Percentiles rank a stretch among this genome's conserved stretches.
phyloP scores from a whole-genome alignment of 2,797 vertebrate genomes.

The Lepilemur ruficaudatus region DNA sequence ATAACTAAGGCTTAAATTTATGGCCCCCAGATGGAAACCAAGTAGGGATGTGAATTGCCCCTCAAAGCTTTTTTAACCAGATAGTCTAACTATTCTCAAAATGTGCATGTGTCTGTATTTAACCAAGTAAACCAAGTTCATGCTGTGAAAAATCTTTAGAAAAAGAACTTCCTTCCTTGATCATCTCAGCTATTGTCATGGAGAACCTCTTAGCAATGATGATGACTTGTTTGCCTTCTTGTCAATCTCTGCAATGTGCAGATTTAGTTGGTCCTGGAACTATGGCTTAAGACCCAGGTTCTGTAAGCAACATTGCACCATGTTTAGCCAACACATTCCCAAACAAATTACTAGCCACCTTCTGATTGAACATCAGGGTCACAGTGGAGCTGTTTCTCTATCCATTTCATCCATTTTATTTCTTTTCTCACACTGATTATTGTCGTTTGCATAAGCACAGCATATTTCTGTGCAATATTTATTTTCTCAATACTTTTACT shows the following conservation, averaged over 20 bases:
- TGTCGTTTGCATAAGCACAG: not conserved
- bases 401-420: not conserved
- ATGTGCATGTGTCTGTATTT: not conserved
- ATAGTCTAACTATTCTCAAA: not conserved
- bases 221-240: not conserved
- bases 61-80: not conserved
- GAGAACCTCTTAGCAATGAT: not conserved
- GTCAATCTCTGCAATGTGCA: not conserved
- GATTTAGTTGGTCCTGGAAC: not conserved
- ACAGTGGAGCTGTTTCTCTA: not conserved
- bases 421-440: not conserved
- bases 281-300: not conserved
- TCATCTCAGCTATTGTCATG: not conserved
- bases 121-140: not conserved
- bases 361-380: not conserved
- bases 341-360: not conserved
- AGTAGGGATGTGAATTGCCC: not conserved
- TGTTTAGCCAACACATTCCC: not conserved
- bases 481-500: not conserved
- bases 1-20: not conserved
- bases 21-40: not conserved
- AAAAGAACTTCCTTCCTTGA: not conserved
- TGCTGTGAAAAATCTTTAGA: slow-evolving; percentile 2
- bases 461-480: not conserved
- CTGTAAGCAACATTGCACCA: not conserved